Percentiles rank a stretch among this genome's conserved stretches.
Conservation (phyloP, 1,140 invertebrate genomes). For the Chelonus insularis region DNA sequence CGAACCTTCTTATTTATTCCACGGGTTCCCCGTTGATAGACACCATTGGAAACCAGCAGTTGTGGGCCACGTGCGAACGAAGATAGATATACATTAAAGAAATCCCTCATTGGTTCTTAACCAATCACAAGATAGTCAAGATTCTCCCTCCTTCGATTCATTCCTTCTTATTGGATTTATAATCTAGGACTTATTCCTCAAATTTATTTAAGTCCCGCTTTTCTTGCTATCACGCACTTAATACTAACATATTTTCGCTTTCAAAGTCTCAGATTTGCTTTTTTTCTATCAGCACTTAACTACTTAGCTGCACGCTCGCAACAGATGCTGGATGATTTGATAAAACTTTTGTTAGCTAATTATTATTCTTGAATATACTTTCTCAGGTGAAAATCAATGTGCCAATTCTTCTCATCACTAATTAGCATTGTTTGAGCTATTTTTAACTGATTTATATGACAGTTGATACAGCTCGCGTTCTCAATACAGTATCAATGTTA, state of each 20-base stretch:
- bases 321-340: neutral
- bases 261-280: neutral
- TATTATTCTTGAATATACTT: too few species aligned
- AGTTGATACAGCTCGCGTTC: too few species aligned
- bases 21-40: neutral
- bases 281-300: neutral
- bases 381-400: too few species aligned
- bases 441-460: too few species aligned
- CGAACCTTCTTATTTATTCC: constrained; percentile 18
- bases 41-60: neutral
- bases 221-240: too few species aligned
- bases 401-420: too few species aligned
- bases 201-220: too few species aligned
- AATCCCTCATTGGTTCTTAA: neutral
- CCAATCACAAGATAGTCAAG: constrained; percentile 3
- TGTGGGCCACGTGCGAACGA: neutral
- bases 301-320: too few species aligned
- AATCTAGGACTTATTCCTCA: too few species aligned
- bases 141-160: neutral
- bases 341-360: neutral
- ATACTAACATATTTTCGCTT: neutral
- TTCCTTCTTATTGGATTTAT: too few species aligned
- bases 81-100: neutral
- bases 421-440: too few species aligned
- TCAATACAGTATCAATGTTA: too few species aligned